Evolutionary conservation across 2,113 vertebrate genomes (phyloP).

Genomic region (Tenebrosternarchus preto): DNA sequence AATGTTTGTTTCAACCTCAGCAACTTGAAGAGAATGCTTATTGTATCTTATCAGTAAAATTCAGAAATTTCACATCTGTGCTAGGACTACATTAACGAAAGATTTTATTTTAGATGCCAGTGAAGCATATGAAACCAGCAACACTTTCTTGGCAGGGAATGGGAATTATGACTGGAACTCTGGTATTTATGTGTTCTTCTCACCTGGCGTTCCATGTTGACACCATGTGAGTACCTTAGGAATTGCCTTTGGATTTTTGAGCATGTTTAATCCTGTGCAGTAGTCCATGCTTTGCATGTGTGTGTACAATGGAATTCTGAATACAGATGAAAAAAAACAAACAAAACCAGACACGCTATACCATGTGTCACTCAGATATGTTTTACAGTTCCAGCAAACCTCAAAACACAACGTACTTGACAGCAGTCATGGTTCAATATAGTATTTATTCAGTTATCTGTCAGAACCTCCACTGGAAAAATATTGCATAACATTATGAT

Average conservation of each 20-base stretch:
- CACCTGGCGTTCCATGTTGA: conserved; percentile 28
- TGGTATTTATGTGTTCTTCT: not conserved
- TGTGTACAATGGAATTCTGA: conserved; percentile 6
- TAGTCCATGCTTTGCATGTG: not conserved
- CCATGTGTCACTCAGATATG: conserved; percentile 15
- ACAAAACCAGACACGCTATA: conserved; percentile 19
- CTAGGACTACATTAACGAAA: conserved; percentile 5
- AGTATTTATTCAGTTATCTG: not conserved
- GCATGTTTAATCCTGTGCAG: conserved; percentile 42
- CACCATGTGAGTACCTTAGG: conserved; percentile 29
- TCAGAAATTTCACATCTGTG: not conserved
- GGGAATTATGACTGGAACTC: conserved; percentile 37
- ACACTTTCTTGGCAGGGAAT: not conserved
- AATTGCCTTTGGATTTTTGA: conserved; percentile 30
- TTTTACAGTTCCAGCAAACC: conserved; percentile 24
- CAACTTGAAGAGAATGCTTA: not conserved
- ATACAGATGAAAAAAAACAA: conserved; percentile 26
- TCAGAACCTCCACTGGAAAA: not conserved
- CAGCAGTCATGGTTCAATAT: conserved; percentile 5
- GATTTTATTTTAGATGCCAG: conserved; percentile 6
- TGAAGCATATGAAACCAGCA: not conserved
- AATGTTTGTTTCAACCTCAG: not conserved
- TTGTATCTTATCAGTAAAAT: conserved; percentile 5
- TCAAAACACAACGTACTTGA: conserved; percentile 46
- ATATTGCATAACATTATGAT: not conserved